Base-by-base conservation (phyloP, 1,140 invertebrate species). In the Pollicipes pollicipes region DNA sequence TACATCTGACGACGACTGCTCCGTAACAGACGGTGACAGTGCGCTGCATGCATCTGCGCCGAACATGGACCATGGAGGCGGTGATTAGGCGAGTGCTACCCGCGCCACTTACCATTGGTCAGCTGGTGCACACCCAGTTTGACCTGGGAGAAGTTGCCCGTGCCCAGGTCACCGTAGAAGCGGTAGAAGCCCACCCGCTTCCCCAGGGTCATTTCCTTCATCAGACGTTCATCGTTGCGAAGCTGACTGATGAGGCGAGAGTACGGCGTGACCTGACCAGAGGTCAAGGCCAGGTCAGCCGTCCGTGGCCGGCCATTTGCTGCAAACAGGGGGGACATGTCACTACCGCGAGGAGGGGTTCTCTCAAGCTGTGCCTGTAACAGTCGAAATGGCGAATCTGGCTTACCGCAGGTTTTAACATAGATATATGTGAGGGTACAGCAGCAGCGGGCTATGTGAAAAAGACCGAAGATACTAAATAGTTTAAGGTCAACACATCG, bases 111-210 rank as follows among this genome's bases (percentile, higher is more conserved):
- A 90, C 91, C 91, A 82, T 88, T 88, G 30, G 89, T 91, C 64
- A 92, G 80, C 72, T 88, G 84, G 80, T 95, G 91, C 68, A 89
- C 85, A 35, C 87, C 92, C 75, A 93, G 81, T 79, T 91, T 91
- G 68, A 95, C 92, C 81, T 90, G 89, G 10, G 91, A 92, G 79
- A 95, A 95, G 77, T 95, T 95, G 37, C 91, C 91, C 76, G 84
- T 84, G 45, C 91, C 92, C 68, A 95, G 79, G 76, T 89, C 87
- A 35, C 85, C 86, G 69, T 84, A 81, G 69, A 90, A 82, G 72
- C 84, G 77, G 78, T 89, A 89, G 72, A 89, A 84, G 10, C 87
- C 88, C 63, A 90, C 84, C 35, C 87, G 77, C 72, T 84, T 83
- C 24, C 86, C 87, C 13, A 88, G 77, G 4, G 82, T 83, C 28